Percentiles rank a stretch among this genome's conserved stretches.
phyloP scores from a whole-genome alignment of 2,797 vertebrate genomes.

The Psittacula echo region DNA sequence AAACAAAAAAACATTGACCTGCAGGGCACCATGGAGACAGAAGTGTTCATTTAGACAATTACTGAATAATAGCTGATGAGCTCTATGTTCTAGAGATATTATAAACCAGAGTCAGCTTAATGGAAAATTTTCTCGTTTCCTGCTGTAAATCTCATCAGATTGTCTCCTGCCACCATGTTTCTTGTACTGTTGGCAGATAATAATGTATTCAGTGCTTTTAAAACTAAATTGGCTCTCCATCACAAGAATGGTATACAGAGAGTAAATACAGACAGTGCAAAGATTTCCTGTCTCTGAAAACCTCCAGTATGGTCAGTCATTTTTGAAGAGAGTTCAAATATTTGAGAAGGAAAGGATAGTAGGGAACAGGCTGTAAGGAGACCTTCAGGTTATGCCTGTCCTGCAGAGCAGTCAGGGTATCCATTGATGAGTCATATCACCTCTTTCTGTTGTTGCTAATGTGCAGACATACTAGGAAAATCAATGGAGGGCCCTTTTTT shows the following conservation, averaged over 20 bases:
- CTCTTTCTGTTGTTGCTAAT: fast-evolving
- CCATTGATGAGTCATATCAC: not conserved
- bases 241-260: not conserved
- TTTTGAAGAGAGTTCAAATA: not conserved
- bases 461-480: not conserved
- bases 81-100: not conserved
- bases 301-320: not conserved
- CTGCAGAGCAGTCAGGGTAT: not conserved
- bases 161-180: not conserved
- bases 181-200: not conserved
- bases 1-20: not conserved
- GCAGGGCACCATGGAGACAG: not conserved
- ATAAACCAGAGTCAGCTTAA: not conserved
- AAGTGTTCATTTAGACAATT: not conserved
- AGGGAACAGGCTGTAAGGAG: not conserved
- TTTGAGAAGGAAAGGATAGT: not conserved
- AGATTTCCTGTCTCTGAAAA: not conserved
- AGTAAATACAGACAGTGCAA: not conserved
- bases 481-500: not conserved
- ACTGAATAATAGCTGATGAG: not conserved
- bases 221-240: not conserved
- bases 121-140: not conserved
- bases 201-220: not conserved
- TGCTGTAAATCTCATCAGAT: not conserved
- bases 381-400: not conserved